Evolutionary conservation across 2,888 invertebrate genomes (phyloP).

Genomic region (Scaptomyza polygonia): DNA sequence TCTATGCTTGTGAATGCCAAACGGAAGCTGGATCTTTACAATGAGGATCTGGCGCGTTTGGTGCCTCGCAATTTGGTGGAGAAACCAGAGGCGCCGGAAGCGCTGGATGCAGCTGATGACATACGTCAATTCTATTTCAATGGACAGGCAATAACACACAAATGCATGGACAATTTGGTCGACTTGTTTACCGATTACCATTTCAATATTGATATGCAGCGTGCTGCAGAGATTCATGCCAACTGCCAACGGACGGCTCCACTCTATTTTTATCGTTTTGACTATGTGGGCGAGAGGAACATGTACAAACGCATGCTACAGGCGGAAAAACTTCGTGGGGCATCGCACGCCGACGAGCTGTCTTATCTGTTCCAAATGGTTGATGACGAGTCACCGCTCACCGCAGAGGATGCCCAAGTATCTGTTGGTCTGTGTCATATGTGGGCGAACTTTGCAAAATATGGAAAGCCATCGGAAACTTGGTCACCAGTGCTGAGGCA

Average conservation of each 20-base stretch:
- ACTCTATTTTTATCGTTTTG: slow-evolving; percentile 86
- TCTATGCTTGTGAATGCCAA: slow-evolving; percentile 74
- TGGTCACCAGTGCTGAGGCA: slow-evolving; percentile 75
- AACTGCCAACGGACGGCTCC: slow-evolving; percentile 80
- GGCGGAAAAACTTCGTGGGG: slow-evolving; percentile 85
- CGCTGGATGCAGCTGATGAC: slow-evolving; percentile 59
- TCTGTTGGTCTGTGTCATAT: slow-evolving; percentile 85
- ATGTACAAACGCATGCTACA: slow-evolving; percentile 85
- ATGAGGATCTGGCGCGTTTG: slow-evolving; percentile 76
- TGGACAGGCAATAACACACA: slow-evolving; percentile 80
- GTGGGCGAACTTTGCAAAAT: slow-evolving; percentile 88
- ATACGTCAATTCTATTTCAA: slow-evolving; percentile 85
- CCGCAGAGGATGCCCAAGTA: slow-evolving; percentile 74
- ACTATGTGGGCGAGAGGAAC: slow-evolving; percentile 86
- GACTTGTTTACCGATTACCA: slow-evolving; percentile 85
- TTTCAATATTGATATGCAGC: slow-evolving; percentile 76
- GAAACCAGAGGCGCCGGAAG: slow-evolving; percentile 50
- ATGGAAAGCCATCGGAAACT: slow-evolving; percentile 84
- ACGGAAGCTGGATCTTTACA: slow-evolving; percentile 68
- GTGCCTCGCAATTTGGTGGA: slow-evolving; percentile 80
- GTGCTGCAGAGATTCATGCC: slow-evolving; percentile 74
- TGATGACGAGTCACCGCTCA: slow-evolving; percentile 45
- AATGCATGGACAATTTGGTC: slow-evolving; percentile 84
- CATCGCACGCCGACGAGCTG: slow-evolving; percentile 87
- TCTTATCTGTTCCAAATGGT: slow-evolving; percentile 86